Evolutionary conservation across 2,888 invertebrate species (phyloP), one percentile per base, ranked within the genome.

Genomic region (Ectobius pallidus): DNA sequence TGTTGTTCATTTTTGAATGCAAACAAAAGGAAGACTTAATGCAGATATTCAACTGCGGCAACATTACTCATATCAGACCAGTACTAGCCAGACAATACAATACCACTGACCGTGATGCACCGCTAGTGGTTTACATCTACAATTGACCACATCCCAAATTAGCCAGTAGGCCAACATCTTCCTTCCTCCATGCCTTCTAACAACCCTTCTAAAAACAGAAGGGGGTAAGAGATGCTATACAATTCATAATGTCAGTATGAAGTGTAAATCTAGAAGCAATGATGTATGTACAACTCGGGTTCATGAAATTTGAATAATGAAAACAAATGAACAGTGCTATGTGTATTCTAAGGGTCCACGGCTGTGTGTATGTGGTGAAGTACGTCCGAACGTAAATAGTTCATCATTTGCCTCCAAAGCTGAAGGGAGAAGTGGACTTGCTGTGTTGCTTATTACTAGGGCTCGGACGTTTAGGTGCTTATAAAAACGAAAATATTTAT

Each of bases 101-200:
- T 32, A 25, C 55, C 25, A 55, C 27, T 14, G 16, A 55, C 27
- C 22, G 61, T 61, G 32, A 61, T 61, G 61, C 32, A 61, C 32
- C 7, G 7, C 61, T 25, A 30, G 30, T 25, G 61, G 61, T 61
- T 61, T 61, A 61, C 61, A 61, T 61, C 61, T 61, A 32, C 61
- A 61, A 61, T 61, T 61, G 61, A 61, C 61, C 61, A 61, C 61
- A 32, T 32, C 61, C 61, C 61, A 61, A 61, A 61, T 61, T 61
- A 61, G 32, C 34, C 61, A 34, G 32, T 25, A 30, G 32, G 30
- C 30, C 58, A 58, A 14, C 32, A 61, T 32, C 30, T 61, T 61
- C 61, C 32, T 61, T 20, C 32, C 32, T n/a, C 46, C n/a, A 7
- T n/a, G 11, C 46, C n/a, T 46, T n/a, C n/a, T n/a, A 14, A 46